phyloP scores from a whole-genome alignment of 2,888 invertebrate species.

The Ptychoptera albimana region DNA sequence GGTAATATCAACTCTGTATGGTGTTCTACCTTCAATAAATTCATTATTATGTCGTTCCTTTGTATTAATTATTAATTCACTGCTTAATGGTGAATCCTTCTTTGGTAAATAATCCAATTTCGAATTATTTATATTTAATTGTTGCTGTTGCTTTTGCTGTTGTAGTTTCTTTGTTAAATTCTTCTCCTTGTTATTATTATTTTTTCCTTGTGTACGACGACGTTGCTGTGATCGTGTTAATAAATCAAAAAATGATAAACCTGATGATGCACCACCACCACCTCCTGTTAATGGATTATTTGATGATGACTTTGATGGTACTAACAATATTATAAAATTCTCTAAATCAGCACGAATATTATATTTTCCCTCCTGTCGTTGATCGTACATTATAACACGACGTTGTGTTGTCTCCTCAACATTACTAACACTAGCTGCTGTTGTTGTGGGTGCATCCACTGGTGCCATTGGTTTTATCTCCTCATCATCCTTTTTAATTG shows the following conservation, averaged over 20 bases:
- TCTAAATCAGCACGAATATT: slow-evolving; percentile 60
- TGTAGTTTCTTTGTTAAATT: slow-evolving; percentile 8
- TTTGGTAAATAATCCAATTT: too few relatives aligned
- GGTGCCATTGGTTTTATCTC: not conserved
- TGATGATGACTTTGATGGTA: slow-evolving; percentile 32
- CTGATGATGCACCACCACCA: too few relatives aligned
- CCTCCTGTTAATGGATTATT: slow-evolving; percentile 13
- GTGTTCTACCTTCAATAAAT: slow-evolving; percentile 50
- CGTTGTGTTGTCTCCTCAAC: slow-evolving; percentile 13
- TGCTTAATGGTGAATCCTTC: not conserved
- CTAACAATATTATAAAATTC: slow-evolving; percentile 54
- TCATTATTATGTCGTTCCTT: not conserved
- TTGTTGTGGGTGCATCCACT: slow-evolving; percentile 9
- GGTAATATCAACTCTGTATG: slow-evolving; percentile 51
- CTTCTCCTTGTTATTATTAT: slow-evolving; percentile 5
- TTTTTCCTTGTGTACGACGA: too few relatives aligned
- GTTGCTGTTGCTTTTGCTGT: slow-evolving; percentile 8
- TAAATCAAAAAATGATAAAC: slow-evolving; percentile 15
- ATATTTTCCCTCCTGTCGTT: slow-evolving; percentile 59
- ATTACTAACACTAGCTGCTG: slow-evolving; percentile 13
- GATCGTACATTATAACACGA: slow-evolving; percentile 33
- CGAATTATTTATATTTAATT: not conserved
- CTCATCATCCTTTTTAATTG: too few relatives aligned
- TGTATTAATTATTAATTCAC: not conserved
- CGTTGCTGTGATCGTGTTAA: slow-evolving; percentile 18